These are phyloP conservation scores for Ibycter americanus DNA, from an alignment of 2,797 vertebrate species.

Conservation along the genomic window DNA sequence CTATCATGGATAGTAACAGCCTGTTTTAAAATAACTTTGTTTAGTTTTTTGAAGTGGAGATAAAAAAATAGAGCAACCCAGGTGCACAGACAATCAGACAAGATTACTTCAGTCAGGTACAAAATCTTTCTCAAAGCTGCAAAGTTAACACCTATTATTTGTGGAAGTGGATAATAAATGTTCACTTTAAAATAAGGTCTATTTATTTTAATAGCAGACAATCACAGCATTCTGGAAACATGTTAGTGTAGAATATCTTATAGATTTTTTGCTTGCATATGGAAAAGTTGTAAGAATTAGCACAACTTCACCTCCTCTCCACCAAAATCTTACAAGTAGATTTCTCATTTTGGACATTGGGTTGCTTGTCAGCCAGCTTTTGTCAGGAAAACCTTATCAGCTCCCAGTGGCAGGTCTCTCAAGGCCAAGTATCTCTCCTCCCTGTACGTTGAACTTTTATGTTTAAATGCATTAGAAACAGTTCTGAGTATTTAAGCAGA, in stretches of 20 bases:
- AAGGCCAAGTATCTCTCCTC: neutral
- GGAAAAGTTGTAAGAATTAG: neutral
- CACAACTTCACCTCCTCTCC: neutral
- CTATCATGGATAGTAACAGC: neutral
- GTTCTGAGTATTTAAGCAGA: neutral
- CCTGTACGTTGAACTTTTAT: neutral
- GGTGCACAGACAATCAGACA: neutral
- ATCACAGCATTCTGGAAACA: neutral
- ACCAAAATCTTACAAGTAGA: neutral
- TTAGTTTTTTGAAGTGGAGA: neutral
- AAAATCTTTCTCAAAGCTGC: neutral
- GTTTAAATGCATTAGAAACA: neutral
- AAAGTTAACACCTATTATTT: neutral
- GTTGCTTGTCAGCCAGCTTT: neutral
- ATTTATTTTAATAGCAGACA: neutral
- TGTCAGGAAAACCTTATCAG: neutral
- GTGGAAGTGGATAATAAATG: neutral
- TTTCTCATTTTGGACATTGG: neutral
- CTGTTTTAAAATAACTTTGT: neutral
- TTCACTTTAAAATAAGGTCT: neutral
- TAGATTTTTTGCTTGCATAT: neutral
- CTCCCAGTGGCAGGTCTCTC: neutral
- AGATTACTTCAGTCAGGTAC: neutral
- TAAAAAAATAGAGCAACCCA: neutral
- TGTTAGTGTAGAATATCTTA: neutral